Evolutionary conservation across 2,113 vertebrate species (phyloP).

Genomic region (Noctilio leporinus): DNA sequence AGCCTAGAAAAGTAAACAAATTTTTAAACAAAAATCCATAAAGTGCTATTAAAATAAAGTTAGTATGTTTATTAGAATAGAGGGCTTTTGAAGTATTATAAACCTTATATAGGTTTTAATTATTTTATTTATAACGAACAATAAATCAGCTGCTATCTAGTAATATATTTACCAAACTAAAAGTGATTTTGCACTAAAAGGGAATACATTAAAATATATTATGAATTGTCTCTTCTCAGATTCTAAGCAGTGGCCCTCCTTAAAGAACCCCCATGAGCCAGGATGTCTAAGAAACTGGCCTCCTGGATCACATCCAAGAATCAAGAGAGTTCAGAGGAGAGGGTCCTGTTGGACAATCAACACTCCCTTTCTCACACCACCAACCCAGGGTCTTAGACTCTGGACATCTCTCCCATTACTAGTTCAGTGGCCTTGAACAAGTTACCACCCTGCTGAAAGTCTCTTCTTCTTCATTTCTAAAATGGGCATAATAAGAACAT

Average conservation of each 20-base stretch:
- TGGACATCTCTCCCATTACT: not conserved
- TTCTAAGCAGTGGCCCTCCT: not conserved
- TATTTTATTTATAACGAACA: not conserved
- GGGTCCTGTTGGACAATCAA: not conserved
- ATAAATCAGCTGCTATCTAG: not conserved
- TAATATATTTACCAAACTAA: not conserved
- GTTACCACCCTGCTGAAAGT: not conserved
- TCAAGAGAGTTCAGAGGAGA: not conserved
- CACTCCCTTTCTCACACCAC: not conserved
- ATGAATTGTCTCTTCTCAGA: not conserved
- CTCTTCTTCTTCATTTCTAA: not conserved
- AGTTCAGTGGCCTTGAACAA: not conserved
- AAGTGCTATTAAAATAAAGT: not conserved
- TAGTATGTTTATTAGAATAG: not conserved
- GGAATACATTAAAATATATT: not conserved
- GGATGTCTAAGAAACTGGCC: not conserved
- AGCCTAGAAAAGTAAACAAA: not conserved
- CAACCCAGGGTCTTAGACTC: not conserved
- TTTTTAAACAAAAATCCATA: not conserved
- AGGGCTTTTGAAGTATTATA: not conserved
- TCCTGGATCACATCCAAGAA: not conserved
- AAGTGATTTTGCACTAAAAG: slow-evolving; percentile 9
- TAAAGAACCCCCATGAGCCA: not conserved
- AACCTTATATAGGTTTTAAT: not conserved
- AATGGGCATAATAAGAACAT: not conserved